These are phyloP conservation scores for Calyptommatus sinebrachiatus DNA, from an alignment of 2,113 vertebrate species.

Conservation along the genomic window DNA sequence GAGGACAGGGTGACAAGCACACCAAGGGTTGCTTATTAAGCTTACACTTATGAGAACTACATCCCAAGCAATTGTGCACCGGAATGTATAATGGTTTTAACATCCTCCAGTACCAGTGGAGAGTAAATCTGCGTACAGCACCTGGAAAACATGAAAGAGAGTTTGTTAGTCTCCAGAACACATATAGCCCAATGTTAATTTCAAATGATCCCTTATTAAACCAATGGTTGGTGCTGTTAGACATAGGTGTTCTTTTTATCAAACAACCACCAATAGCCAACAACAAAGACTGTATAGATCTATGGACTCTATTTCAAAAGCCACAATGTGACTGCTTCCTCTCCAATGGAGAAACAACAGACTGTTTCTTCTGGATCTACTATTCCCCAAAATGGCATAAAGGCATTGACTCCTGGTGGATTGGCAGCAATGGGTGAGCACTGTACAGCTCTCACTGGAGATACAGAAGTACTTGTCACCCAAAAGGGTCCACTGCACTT, in stretches of 20 bases:
- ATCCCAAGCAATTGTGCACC: constrained; percentile 22
- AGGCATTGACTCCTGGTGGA: no score
- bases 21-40: constrained; percentile 16
- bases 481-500: no score
- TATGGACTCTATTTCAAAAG: background rate
- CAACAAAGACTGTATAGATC: background rate
- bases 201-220: background rate
- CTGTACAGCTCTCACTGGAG: no score
- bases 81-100: constrained; percentile 16
- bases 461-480: no score
- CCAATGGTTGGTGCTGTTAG: background rate
- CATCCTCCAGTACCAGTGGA: background rate
- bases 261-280: background rate
- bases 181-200: background rate
- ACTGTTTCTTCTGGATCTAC: background rate
- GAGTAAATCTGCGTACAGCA: background rate
- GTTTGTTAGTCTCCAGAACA: background rate
- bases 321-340: background rate
- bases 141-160: background rate
- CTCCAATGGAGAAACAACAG: background rate
- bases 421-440: no score
- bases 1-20: background rate
- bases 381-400: background rate
- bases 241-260: background rate
- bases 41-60: background rate